Conservation (phyloP, 1,140 invertebrate species). For the Theocolax elegans region DNA sequence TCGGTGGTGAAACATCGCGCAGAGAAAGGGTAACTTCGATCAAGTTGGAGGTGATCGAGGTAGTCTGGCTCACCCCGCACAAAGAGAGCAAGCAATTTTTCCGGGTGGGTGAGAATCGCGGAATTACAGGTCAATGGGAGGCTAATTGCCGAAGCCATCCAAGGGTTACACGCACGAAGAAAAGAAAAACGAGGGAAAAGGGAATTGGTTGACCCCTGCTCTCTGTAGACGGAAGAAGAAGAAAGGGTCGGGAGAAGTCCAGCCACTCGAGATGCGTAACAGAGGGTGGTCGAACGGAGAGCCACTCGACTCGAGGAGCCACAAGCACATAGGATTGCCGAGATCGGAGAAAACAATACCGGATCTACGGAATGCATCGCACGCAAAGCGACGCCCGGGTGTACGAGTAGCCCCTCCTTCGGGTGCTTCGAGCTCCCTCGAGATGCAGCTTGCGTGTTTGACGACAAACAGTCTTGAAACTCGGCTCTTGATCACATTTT, state of each 20-base stretch:
- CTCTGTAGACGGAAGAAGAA: no score
- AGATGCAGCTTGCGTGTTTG: conserved; percentile 41
- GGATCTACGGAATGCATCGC: conserved; percentile 51
- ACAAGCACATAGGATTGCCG: conserved; percentile 62
- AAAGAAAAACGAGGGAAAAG: conserved; percentile 18
- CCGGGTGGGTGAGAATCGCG: background rate
- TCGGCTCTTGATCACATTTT: conserved; percentile 24
- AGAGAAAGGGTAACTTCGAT: no score
- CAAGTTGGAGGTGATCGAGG: no score
- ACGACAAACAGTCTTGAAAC: conserved; percentile 19
- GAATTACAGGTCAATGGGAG: conserved; percentile 56
- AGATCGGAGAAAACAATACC: conserved; percentile 58
- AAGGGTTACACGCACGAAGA: conserved; percentile 27
- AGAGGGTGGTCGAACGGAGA: conserved; percentile 46
- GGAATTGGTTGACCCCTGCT: no score
- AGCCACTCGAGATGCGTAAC: conserved; percentile 56
- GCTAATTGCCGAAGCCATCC: conserved; percentile 59
- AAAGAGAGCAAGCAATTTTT: conserved; percentile 30
- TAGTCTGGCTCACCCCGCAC: no score
- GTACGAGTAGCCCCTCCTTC: background rate
- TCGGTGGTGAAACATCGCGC: no score
- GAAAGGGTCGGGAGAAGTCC: conserved; percentile 59
- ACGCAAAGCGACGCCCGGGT: conserved; percentile 46
- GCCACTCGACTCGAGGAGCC: conserved; percentile 60
- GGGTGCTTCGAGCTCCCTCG: conserved; percentile 16